phyloP scores from a whole-genome alignment of 2,113 vertebrate species.

The Atlantisia rogersi region DNA sequence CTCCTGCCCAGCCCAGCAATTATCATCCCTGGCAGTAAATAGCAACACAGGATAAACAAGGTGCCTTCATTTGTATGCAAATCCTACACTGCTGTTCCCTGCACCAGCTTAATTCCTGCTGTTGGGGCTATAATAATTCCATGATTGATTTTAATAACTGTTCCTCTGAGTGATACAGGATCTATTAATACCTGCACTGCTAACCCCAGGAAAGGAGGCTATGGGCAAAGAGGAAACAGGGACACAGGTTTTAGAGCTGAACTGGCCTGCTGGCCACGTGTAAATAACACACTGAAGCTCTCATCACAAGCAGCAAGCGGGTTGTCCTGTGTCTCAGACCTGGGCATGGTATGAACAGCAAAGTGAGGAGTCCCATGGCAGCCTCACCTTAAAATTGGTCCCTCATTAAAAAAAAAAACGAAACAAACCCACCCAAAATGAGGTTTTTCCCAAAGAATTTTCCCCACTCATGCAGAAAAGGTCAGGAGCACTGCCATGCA shows the following conservation, averaged over 20 bases:
- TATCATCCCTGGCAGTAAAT: background rate
- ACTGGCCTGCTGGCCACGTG: background rate
- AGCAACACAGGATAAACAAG: conserved; percentile 51
- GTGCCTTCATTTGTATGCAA: conserved; percentile 25
- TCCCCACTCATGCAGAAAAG: background rate
- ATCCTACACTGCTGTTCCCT: background rate
- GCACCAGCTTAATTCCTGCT: background rate
- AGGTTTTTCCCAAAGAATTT: background rate
- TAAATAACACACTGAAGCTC: background rate
- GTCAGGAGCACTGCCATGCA: background rate
- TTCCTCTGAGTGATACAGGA: background rate
- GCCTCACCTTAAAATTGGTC: background rate
- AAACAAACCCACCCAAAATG: background rate
- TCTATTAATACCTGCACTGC: background rate
- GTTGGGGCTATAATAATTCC: background rate
- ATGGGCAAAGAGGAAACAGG: background rate
- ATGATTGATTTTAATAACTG: background rate
- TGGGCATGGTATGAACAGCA: background rate
- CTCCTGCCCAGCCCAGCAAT: conserved; percentile 48
- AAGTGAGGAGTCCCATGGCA: background rate
- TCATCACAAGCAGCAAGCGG: background rate
- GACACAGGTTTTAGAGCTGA: background rate
- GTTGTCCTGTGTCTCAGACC: background rate
- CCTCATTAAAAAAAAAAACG: background rate
- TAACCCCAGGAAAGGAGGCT: background rate